Evolutionary conservation across 2,888 invertebrate species (phyloP), one percentile per base, ranked within the genome.

Genomic region (Rhogogaster chlorosoma): DNA sequence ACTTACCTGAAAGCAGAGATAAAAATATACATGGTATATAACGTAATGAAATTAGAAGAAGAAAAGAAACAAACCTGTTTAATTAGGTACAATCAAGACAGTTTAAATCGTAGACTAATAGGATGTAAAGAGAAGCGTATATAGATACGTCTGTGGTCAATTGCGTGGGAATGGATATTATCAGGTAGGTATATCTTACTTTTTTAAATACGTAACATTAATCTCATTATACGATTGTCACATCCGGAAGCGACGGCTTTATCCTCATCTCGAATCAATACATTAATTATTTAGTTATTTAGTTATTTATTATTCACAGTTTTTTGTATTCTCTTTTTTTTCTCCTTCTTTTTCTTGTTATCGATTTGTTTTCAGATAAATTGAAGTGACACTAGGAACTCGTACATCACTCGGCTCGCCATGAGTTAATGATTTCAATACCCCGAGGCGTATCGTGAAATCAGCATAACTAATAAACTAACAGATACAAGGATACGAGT

Each of bases 1-100:
- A 83, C 83, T 83, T 83, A 83, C 83, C 83, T 83, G 83, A 83
- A 83, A 83, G 26, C 67, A 83, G 29, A 83, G 7, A 80, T 57
- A 80, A 36, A 80, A 61, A 42, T 9, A 80, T 22, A 61, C n/a
- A 38, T 26, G 18, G 15, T 9, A 26, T 29, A 49, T 49, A 49
- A 77, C 15, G 22, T n/a, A 38, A 26, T 29, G 61, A 22, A 32
- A 77, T 15, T 18, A 53, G 32, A 29, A 1, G n/a, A n/a, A n/a
- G n/a, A 5, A 1, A 2, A 38, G 15, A 70, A 32, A 67, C n/a
- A 67, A 83, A 80, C 80, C 61, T 80, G 61, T 80, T 80, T 80
- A 80, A 80, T 80, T 80, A 49, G 80, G 80, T 61, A 61, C 26
- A 80, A 57, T 80, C 80, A 80, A 61, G 83, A 42, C 45, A 67